Conservation (phyloP, 2,888 invertebrate species). For the Thereva unica region DNA sequence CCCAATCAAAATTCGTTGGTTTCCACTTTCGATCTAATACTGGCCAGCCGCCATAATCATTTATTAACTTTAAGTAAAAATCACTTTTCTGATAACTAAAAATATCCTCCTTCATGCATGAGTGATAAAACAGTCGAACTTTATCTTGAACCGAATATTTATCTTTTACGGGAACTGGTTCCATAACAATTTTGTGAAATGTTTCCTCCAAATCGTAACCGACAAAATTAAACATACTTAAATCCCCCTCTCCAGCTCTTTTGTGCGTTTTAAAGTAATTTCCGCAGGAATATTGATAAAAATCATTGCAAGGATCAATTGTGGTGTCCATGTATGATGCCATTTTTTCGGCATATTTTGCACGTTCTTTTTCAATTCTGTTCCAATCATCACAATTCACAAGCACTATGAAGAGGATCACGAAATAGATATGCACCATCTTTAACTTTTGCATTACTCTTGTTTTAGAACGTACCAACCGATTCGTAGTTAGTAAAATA, state of each 20-base stretch:
- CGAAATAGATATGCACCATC: too few species aligned
- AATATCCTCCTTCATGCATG: slow-evolving; percentile 8
- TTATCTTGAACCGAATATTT: not conserved
- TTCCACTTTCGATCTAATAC: slow-evolving; percentile 8
- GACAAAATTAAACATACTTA: not conserved
- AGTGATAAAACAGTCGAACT: slow-evolving; percentile 13
- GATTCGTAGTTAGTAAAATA: too few species aligned
- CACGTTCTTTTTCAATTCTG: not conserved
- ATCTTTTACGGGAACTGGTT: not conserved
- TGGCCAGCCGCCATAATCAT: slow-evolving; percentile 21
- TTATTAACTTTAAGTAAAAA: slow-evolving; percentile 6
- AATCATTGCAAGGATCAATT: slow-evolving; percentile 27
- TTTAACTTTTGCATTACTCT: too few species aligned
- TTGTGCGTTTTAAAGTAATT: slow-evolving; percentile 10
- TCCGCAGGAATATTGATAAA: slow-evolving; percentile 26
- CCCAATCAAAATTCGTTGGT: slow-evolving; percentile 12
- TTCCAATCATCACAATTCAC: not conserved
- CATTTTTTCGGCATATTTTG: not conserved
- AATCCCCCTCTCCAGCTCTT: too few species aligned
- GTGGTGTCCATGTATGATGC: slow-evolving; percentile 18
- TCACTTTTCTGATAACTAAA: slow-evolving; percentile 14
- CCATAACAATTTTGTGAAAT: slow-evolving; percentile 12
- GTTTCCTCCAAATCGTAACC: not conserved
- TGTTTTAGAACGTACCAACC: too few species aligned
- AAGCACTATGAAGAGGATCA: too few species aligned